Percentiles rank a stretch among this genome's conserved stretches.
phyloP scores from a whole-genome alignment of 1,140 invertebrate species.

The Rhyzopertha dominica region DNA sequence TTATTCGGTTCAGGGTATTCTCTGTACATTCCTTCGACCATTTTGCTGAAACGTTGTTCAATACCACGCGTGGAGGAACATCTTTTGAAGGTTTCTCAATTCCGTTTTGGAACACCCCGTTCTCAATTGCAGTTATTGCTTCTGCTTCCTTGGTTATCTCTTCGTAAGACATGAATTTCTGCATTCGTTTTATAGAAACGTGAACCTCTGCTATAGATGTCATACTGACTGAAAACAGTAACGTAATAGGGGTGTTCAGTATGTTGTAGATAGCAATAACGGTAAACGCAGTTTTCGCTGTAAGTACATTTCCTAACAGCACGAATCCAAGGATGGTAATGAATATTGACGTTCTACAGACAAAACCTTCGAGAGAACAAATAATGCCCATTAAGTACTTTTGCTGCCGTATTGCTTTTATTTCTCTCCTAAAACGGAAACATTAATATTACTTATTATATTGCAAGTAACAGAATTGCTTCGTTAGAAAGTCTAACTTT shows the following conservation, averaged over 20 bases:
- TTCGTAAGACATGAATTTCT: conserved; percentile 62
- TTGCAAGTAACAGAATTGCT: too few relatives aligned
- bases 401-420: conserved; percentile 60
- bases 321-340: conserved; percentile 72
- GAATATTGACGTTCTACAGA: conserved; percentile 75
- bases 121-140: conserved; percentile 36
- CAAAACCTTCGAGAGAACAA: conserved; percentile 67
- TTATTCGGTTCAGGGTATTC: conserved; percentile 35
- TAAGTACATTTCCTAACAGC: conserved; percentile 60
- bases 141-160: conserved; percentile 44
- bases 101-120: too few relatives aligned
- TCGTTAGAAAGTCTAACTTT: too few relatives aligned
- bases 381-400: conserved; percentile 68
- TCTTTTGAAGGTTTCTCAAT: too few relatives aligned
- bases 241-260: conserved; percentile 64
- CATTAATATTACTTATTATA: too few relatives aligned
- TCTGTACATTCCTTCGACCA: conserved; percentile 32
- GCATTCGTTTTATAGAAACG: conserved; percentile 62
- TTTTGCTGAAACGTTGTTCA: conserved; percentile 34
- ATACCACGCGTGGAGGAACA: conserved; percentile 25
- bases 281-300: conserved; percentile 71
- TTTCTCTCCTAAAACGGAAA: conserved; percentile 58
- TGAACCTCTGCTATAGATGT: conserved; percentile 57
- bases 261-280: conserved; percentile 69
- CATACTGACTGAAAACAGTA: conserved; percentile 64